Conservation (phyloP, 1,140 invertebrate genomes). For the Musca vetustissima region DNA sequence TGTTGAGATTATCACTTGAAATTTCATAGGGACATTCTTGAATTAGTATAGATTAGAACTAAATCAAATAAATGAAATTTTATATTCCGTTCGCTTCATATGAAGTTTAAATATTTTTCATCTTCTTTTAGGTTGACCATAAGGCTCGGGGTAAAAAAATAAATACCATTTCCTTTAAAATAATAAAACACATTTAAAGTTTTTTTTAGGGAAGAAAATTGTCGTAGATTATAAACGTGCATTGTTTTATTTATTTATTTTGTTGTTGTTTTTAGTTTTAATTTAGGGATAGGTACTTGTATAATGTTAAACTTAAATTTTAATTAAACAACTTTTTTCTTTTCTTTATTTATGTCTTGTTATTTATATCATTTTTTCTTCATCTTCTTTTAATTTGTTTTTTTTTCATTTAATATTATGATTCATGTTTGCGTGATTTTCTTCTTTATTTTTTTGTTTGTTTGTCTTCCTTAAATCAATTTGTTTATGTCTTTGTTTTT, state of each 20-base stretch:
- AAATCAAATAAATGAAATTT: no score
- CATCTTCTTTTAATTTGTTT: no score
- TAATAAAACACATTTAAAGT: background rate
- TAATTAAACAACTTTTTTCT: conserved; percentile 25
- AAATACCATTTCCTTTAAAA: background rate
- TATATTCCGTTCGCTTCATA: no score
- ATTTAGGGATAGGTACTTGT: conserved; percentile 33
- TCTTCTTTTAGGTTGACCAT: no score
- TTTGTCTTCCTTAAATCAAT: conserved; percentile 14
- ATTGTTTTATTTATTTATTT: conserved; percentile 14
- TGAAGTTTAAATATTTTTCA: no score
- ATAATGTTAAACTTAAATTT: conserved; percentile 29
- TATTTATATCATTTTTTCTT: conserved; percentile 18
- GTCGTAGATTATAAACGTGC: conserved; percentile 29
- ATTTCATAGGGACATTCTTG: no score
- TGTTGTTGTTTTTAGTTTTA: conserved; percentile 14
- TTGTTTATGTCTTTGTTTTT: conserved; percentile 2
- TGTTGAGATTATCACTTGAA: no score
- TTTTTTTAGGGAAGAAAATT: conserved; percentile 22
- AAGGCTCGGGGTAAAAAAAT: no score
- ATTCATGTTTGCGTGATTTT: background rate
- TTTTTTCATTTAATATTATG: conserved; percentile 21
- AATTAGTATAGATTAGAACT: no score
- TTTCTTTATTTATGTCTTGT: conserved; percentile 18
- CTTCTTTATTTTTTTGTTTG: conserved; percentile 1